Percentiles rank a stretch among this genome's conserved stretches.
These are phyloP conservation scores for Benitochromis conjunctus DNA, from an alignment of 2,113 vertebrate genomes.

Conservation along the genomic window DNA sequence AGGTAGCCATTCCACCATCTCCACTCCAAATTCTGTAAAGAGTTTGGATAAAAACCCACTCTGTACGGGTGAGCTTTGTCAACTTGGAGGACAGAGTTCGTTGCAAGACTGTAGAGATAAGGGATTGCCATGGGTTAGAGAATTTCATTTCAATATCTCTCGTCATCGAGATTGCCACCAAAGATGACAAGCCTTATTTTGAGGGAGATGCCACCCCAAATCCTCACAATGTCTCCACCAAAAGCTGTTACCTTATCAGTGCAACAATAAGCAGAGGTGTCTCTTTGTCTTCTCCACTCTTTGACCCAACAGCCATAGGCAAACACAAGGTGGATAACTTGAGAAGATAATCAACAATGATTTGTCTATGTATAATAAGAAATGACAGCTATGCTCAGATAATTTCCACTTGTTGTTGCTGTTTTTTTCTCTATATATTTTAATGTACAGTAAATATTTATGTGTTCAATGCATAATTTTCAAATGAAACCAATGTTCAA, in stretches of 20 bases:
- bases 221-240: neutral
- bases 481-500: neutral
- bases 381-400: neutral
- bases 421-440: neutral
- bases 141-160: rapidly evolving
- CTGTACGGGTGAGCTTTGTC: no score
- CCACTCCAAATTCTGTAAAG: neutral
- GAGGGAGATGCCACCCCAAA: neutral
- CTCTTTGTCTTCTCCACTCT: neutral
- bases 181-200: neutral
- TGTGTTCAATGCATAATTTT: neutral
- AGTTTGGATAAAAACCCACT: no score
- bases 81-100: neutral
- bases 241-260: no score
- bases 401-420: neutral
- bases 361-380: neutral
- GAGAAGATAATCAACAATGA: neutral
- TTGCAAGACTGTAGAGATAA: no score
- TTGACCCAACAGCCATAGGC: neutral
- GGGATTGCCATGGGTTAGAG: neutral
- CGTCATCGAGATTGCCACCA: rapidly evolving
- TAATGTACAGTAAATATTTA: neutral
- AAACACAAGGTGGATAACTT: neutral
- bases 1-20: neutral
- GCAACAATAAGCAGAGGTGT: neutral